Percentiles rank a stretch among this genome's conserved stretches.
Evolutionary conservation across 2,113 vertebrate genomes (phyloP).

Genomic region (Passer domesticus): DNA sequence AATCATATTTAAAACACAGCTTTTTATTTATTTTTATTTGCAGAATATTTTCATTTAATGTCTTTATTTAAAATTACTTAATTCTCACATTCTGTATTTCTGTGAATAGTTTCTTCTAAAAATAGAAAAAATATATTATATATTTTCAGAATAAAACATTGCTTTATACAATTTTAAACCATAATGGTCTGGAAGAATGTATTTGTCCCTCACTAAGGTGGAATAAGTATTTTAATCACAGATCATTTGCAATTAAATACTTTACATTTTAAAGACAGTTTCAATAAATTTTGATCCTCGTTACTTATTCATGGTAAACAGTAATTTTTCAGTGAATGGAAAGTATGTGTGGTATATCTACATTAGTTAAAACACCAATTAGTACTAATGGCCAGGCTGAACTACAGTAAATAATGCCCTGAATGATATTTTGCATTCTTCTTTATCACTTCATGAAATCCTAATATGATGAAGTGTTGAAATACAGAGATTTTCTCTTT

Average conservation of each 20-base stretch:
- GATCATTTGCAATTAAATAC: neutral
- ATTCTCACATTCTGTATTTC: neutral
- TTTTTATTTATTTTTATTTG: neutral
- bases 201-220: neutral
- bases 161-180: neutral
- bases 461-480: neutral
- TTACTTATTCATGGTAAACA: neutral
- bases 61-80: neutral
- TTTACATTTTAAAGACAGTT: neutral
- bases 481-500: neutral
- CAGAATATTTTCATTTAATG: neutral
- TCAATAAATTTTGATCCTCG: neutral
- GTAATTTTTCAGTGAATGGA: neutral
- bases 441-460: neutral
- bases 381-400: neutral
- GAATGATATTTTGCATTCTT: neutral
- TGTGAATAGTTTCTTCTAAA: neutral
- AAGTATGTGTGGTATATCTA: neutral
- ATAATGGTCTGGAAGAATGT: neutral
- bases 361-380: neutral
- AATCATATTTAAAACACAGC: fast-evolving
- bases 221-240: neutral
- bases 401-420: neutral
- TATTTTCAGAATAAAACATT: neutral
- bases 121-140: neutral